Evolutionary conservation across 2,797 vertebrate species (phyloP), one percentile per base, ranked within the genome.

Genomic region (Hoplostethus mediterraneus): DNA sequence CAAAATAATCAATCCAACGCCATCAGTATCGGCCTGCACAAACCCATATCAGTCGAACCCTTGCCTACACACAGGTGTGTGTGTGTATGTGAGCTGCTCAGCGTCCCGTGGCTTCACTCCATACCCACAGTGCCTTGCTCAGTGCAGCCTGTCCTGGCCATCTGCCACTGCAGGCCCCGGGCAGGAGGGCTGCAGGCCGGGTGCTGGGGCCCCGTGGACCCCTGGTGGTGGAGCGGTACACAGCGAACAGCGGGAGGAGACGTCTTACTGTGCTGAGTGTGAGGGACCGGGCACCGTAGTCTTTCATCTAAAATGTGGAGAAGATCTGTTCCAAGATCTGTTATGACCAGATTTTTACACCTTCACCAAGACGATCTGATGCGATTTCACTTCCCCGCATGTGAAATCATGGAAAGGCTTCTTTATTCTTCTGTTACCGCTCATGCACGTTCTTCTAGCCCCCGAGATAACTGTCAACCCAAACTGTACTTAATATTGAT

Each of bases 141-240:
- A 89, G 76, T 45, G 60, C 79, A 87, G 84, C 85, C 79, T 89
- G 84, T 86, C 80, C 91, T 91, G 90, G 91, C 91, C 90, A 92
- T 93, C 92, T 93, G 92, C 90, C 90, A 91, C 85, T 75, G 73
- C 10, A 49, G 64, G 79, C 81, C 77, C 83, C 74, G 71, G 81
- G 77, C 80, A 84, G 86, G 75, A 77, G 85, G 73, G 66, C 78
- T 72, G 64, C 71, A 74, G 77, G 73, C 65, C 79, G 77, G 81
- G 77, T 6, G 16, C 17, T n/a, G 33, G 67, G 4, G 62, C 73
- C 80, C 70, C 9, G n/a, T 16, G 13, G 70, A 56, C 77, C 71
- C 31, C 74, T 64, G 78, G 65, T 81, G 74, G 74, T 61, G 70
- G 31, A 44, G 11, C 57, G 49, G 58, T 75, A 61, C 48, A 69